Percentiles rank a stretch among this genome's conserved stretches.
These are phyloP conservation scores for Masnerella sp. DNA, from an alignment of 2,888 invertebrate genomes.

Conservation along the genomic window DNA sequence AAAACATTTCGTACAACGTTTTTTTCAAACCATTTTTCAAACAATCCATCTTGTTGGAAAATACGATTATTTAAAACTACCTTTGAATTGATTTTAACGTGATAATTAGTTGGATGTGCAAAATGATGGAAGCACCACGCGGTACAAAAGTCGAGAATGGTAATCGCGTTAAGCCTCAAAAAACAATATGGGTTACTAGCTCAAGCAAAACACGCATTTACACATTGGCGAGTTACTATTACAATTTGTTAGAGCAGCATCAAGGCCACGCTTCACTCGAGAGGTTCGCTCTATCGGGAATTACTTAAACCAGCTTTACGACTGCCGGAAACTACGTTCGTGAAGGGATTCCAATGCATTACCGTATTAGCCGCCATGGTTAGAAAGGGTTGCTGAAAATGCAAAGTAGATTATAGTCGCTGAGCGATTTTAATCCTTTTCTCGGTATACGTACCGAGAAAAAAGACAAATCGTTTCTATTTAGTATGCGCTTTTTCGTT, in stretches of 20 bases:
- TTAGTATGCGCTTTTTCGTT: slow-evolving; percentile 27
- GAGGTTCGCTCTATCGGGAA: slow-evolving; percentile 73
- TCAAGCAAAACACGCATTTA: slow-evolving; percentile 51
- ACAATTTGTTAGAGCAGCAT: slow-evolving; percentile 55
- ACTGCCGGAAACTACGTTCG: slow-evolving; percentile 71
- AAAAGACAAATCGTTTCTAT: slow-evolving; percentile 34
- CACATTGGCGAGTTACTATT: slow-evolving; percentile 38
- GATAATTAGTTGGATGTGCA: no score
- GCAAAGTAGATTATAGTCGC: slow-evolving; percentile 74
- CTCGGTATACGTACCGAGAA: slow-evolving; percentile 38
- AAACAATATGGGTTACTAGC: slow-evolving; percentile 58
- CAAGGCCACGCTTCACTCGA: slow-evolving; percentile 60
- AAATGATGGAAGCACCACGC: no score
- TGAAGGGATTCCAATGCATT: slow-evolving; percentile 75
- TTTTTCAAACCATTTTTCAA: no score
- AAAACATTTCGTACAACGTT: no score
- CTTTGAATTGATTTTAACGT: no score
- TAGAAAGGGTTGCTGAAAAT: slow-evolving; percentile 74
- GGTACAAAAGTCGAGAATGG: slow-evolving; percentile 13
- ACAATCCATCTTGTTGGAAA: no score
- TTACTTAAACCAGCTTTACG: slow-evolving; percentile 77
- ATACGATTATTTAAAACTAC: no score
- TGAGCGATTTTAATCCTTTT: slow-evolving; percentile 70
- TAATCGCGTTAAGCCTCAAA: slow-evolving; percentile 45
- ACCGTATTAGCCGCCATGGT: slow-evolving; percentile 75